Evolutionary conservation across 2,797 vertebrate genomes (phyloP), one percentile per base, ranked within the genome.

Genomic region (Micromesistius poutassou): DNA sequence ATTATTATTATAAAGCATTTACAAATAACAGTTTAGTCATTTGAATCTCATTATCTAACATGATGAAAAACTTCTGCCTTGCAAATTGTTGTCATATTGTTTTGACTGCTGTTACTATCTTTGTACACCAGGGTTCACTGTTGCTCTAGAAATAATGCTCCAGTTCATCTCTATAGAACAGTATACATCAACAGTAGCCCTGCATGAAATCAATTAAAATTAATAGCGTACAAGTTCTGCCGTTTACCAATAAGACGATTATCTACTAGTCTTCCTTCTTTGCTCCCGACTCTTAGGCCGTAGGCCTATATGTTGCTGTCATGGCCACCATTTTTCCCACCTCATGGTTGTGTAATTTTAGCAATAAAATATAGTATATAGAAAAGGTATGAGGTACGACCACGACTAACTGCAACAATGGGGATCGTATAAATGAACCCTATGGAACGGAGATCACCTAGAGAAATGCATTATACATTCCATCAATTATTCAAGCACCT

Each of bases 401-500:
- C 90, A 94, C 93, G 91, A 84, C 62, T 28, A 28, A 62, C 46
- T 22, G 46, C 87, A 87, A 82, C 87, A 86, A 84, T 86, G 82
- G 81, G 77, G 83, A 85, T 91, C 81, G 83, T 90, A 89, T 90
- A 83, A 84, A 82, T 81, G 89, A 86, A 76, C 86, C 85, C 79
- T 80, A 74, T 86, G 81, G 77, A 77, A 79, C 81, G 88, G 87
- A 75, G 90, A 88, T 68, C 62, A 12, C 85, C 83, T 87, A 86
- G 87, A 86, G 81, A 81, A 86, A 87, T 93, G 87, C 87, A 93
- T 94, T 93, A 94, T 93, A 91, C 92, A 93, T 92, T 86, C 77
- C 75, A 92, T 94, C 90, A 89, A 94, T 94, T 93, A 94, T 94
- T 94, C 86, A 95, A 93, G 87, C 74, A 81, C 80, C 84, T 89